Conservation (phyloP, 2,113 vertebrate genomes). For the Xiphophorus couchianus region DNA sequence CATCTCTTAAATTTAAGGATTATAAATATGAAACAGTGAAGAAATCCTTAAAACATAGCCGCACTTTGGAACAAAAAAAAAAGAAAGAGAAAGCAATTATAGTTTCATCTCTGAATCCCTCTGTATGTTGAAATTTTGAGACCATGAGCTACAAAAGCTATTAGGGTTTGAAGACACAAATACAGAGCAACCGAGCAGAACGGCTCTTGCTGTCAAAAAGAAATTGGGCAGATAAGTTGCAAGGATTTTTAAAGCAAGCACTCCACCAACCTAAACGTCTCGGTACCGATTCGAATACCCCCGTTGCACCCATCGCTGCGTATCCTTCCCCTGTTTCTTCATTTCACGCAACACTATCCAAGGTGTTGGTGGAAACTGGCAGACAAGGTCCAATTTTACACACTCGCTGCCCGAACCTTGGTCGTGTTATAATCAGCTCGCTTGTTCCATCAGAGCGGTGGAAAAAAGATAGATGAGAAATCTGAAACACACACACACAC, state of each 20-base stretch:
- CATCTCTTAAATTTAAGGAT: not conserved
- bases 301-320: not conserved
- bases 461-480: constrained; percentile 4
- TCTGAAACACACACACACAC: not conserved
- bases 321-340: constrained; percentile 32
- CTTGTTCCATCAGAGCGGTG: constrained; percentile 6
- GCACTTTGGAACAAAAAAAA: constrained; percentile 3
- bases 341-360: constrained; percentile 67
- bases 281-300: constrained; percentile 30
- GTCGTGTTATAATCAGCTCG: constrained; percentile 54
- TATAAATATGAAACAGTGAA: not conserved
- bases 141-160: constrained; percentile 43
- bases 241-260: constrained; percentile 46
- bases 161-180: constrained; percentile 50
- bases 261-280: constrained; percentile 37
- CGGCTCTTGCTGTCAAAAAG: constrained; percentile 41
- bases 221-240: constrained; percentile 64
- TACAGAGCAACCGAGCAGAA: constrained; percentile 55
- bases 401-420: constrained; percentile 28
- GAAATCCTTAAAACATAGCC: constrained; percentile 11
- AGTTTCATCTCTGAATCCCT: not conserved
- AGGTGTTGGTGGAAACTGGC: constrained; percentile 43
- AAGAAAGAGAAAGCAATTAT: constrained; percentile 49
- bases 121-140: constrained; percentile 32
- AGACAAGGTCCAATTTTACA: constrained; percentile 51